phyloP scores from a whole-genome alignment of 2,797 vertebrate species.

The Pseudochirops cupreus region DNA sequence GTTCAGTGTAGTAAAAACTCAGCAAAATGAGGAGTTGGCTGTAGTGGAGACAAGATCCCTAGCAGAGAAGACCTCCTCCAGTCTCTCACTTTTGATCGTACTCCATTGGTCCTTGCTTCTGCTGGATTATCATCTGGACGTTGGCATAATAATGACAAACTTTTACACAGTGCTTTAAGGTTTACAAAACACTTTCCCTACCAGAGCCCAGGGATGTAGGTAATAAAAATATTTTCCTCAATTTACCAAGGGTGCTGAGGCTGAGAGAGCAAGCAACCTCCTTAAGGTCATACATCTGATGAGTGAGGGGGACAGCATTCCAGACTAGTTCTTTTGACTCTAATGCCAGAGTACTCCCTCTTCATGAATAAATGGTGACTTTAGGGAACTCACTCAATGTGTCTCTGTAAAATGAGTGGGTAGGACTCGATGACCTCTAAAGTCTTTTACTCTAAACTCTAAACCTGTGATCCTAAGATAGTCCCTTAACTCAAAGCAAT shows the following conservation, averaged over 20 bases:
- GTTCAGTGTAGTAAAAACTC: background rate
- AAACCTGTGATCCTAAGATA: background rate
- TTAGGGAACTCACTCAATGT: background rate
- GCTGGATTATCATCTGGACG: background rate
- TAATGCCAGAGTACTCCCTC: background rate
- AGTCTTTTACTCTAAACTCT: background rate
- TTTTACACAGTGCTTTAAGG: background rate
- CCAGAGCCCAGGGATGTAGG: background rate
- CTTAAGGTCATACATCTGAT: background rate
- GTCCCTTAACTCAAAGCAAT: background rate
- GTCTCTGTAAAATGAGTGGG: background rate
- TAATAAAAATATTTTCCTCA: background rate
- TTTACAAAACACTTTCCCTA: background rate
- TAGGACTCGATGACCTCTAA: background rate
- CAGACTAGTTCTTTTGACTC: background rate
- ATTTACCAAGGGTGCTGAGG: background rate
- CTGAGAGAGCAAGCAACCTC: background rate
- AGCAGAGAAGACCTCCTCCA: background rate
- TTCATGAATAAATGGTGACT: background rate
- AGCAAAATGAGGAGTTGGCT: background rate
- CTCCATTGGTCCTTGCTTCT: background rate
- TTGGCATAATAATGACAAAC: background rate
- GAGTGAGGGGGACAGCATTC: background rate
- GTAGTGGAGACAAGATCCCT: background rate
- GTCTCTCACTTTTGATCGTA: background rate